phyloP scores from a whole-genome alignment of 2,888 invertebrate genomes.

The Agrotis clavis region DNA sequence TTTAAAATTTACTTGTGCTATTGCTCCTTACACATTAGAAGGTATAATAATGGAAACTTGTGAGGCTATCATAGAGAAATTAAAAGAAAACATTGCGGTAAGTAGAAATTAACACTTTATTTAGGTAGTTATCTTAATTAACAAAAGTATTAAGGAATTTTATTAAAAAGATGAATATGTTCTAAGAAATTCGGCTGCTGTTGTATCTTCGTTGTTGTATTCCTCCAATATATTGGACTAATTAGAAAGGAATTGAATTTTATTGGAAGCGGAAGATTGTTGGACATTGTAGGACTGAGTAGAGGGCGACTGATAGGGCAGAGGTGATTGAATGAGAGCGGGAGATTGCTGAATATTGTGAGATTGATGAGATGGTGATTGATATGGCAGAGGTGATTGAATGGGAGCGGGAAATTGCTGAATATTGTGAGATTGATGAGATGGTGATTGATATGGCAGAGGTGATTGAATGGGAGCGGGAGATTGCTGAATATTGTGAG shows the following conservation, averaged over 20 bases:
- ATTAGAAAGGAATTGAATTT: constrained; percentile 24
- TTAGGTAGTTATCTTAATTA: constrained; percentile 26
- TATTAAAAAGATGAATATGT: constrained; percentile 24
- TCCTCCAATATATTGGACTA: constrained; percentile 21
- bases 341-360: no score
- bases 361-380: no score
- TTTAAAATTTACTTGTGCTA: constrained; percentile 38
- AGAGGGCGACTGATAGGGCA: constrained; percentile 13
- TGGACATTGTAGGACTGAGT: constrained; percentile 13
- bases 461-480: no score
- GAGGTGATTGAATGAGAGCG: no score
- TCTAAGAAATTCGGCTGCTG: constrained; percentile 18
- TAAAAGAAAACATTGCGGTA: constrained; percentile 19
- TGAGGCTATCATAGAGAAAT: constrained; percentile 40
- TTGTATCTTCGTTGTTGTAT: constrained; percentile 15
- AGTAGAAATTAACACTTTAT: constrained; percentile 35
- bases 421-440: no score
- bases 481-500: no score
- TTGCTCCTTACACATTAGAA: constrained; percentile 42
- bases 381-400: no score
- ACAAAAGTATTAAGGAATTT: constrained; percentile 29
- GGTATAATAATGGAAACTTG: constrained; percentile 42
- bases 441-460: no score
- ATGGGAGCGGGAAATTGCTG: no score
- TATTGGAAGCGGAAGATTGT: constrained; percentile 18